Percentiles rank a stretch among this genome's conserved stretches.
phyloP scores from a whole-genome alignment of 1,140 invertebrate genomes.

The Zaprionus kolodkinae region DNA sequence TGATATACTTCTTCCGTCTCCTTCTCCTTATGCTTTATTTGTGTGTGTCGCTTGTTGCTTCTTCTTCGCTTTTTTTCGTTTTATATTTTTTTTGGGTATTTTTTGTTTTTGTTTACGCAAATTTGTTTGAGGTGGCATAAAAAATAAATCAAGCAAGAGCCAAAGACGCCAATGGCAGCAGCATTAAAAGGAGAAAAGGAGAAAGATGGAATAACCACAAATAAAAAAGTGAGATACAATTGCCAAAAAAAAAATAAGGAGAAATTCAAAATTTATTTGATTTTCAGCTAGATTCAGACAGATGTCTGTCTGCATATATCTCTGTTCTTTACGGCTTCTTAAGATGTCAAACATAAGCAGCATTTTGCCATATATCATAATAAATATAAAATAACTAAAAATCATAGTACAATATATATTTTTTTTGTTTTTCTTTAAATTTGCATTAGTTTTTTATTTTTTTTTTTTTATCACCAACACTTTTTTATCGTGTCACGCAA shows the following conservation, averaged over 20 bases:
- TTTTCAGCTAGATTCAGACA: slow-evolving; percentile 22
- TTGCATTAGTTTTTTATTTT: background rate
- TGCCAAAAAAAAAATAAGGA: slow-evolving; percentile 16
- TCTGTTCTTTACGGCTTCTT: background rate
- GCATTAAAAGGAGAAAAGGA: slow-evolving; percentile 5
- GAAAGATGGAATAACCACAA: slow-evolving; percentile 28
- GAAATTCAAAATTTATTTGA: slow-evolving; percentile 35
- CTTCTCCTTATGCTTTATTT: slow-evolving; percentile 3
- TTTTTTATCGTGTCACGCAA: slow-evolving; percentile 5
- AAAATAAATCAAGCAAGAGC: slow-evolving; percentile 46
- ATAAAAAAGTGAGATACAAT: slow-evolving; percentile 37
- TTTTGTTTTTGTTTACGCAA: slow-evolving; percentile 45
- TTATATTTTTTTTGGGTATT: slow-evolving; percentile 33
- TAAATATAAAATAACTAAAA: background rate
- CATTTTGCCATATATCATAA: background rate
- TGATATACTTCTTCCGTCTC: slow-evolving; percentile 9
- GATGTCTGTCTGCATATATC: background rate
- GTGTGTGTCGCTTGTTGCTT: slow-evolving; percentile 45
- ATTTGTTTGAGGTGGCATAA: slow-evolving; percentile 66
- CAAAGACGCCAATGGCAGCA: too few species aligned
- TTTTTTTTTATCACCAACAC: background rate
- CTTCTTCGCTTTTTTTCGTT: slow-evolving; percentile 42
- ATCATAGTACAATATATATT: too few species aligned
- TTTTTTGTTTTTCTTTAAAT: background rate
- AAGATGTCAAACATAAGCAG: slow-evolving; percentile 2